These are phyloP conservation scores for Edolisoma coerulescens DNA, from an alignment of 2,113 vertebrate genomes.

Conservation along the genomic window DNA sequence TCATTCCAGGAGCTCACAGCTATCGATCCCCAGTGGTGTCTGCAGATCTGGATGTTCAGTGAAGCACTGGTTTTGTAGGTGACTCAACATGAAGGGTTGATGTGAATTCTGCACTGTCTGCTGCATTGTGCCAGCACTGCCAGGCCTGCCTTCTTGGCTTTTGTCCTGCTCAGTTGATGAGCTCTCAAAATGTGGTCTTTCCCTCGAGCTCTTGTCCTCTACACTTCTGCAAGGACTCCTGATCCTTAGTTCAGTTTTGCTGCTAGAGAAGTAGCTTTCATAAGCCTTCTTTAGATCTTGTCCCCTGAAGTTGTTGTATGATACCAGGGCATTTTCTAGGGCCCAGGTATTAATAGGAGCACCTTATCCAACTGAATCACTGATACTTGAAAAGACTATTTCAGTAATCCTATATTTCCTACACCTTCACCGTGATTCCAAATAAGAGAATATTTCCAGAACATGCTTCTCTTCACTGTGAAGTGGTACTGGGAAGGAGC, in stretches of 20 bases:
- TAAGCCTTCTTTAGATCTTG: not conserved
- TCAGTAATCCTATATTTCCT: not conserved
- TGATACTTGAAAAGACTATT: not conserved
- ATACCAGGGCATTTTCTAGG: not conserved
- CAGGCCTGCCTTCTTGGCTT: not conserved
- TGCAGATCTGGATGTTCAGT: not conserved
- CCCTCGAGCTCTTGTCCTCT: constrained; percentile 31
- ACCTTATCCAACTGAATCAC: not conserved
- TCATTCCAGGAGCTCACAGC: not conserved
- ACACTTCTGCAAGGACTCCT: not conserved
- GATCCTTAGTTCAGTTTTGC: not conserved
- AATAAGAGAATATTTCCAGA: not conserved
- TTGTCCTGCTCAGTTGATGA: not conserved
- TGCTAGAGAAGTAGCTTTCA: not conserved
- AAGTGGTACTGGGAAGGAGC: not conserved
- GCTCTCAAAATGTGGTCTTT: not conserved
- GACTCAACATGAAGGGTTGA: not conserved
- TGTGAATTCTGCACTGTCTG: not conserved
- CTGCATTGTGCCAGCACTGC: not conserved
- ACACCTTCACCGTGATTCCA: not conserved
- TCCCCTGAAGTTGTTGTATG: not conserved
- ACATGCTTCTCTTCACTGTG: not conserved
- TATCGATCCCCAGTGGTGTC: not conserved
- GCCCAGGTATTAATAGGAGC: not conserved
- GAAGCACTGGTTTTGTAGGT: not conserved